Evolutionary conservation across 2,888 invertebrate genomes (phyloP).

Genomic region (Melieria omissa): DNA sequence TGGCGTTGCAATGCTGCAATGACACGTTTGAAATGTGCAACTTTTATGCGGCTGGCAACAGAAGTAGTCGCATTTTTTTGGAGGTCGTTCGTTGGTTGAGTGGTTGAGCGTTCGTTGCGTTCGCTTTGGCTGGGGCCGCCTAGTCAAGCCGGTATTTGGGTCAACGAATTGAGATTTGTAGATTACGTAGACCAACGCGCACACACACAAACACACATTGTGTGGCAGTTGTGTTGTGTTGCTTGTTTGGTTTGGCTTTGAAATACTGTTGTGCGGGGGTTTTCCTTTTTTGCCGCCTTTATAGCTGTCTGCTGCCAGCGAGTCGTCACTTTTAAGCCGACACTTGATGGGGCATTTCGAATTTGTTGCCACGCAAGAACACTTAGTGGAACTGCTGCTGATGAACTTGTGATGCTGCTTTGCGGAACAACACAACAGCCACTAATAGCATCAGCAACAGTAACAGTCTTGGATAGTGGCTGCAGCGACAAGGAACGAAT

Average conservation of each 20-base stretch:
- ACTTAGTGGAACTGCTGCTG: too few relatives aligned
- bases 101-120: conserved; percentile 10
- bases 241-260: not conserved
- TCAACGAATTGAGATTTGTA: conserved; percentile 32
- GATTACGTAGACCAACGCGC: not conserved
- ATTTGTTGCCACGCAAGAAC: too few relatives aligned
- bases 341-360: too few relatives aligned
- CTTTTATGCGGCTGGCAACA: not conserved
- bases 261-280: too few relatives aligned
- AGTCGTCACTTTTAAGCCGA: too few relatives aligned
- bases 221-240: not conserved
- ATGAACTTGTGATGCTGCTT: too few relatives aligned
- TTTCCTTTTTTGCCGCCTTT: too few relatives aligned
- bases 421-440: too few relatives aligned
- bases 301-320: too few relatives aligned
- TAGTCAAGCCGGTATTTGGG: conserved; percentile 34
- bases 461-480: too few relatives aligned
- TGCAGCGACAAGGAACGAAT: too few relatives aligned
- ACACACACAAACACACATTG: not conserved
- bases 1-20: not conserved
- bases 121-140: conserved; percentile 6
- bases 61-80: conserved; percentile 25
- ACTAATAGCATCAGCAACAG: too few relatives aligned
- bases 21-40: conserved; percentile 19
- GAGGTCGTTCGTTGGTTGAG: conserved; percentile 29